Base-by-base conservation (phyloP, 2,888 invertebrate genomes). In the Biston stratarius region DNA sequence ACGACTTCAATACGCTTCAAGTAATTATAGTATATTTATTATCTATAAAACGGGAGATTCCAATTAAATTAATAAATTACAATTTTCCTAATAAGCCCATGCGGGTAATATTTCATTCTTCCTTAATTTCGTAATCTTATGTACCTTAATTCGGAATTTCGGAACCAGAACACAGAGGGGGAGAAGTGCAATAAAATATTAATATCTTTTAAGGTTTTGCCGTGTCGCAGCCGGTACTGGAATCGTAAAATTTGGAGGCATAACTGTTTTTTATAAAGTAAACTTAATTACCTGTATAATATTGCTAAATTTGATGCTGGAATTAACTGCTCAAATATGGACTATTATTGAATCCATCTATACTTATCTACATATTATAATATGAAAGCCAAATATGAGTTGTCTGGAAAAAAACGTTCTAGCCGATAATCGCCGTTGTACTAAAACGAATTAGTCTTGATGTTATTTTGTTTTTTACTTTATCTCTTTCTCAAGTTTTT, bases 101-200 rank as follows among this genome's bases (percentile, higher is more conserved):
- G 14, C 40, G 48, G 56, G 45, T 52, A 56, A 64, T 57, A 45
- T 52, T 59, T 59, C 48, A 59, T 59, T 40, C 49, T 59, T 49
- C 59, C 59, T 15, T 49, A 59, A 59, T 48, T 49, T 59, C n/a
- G 49, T 24, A 48, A 59, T 51, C 49, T 59, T 59, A 34, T n/a
- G n/a, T 53, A 61, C 49, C 60, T 61, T 47, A 48, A 55, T 60
- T 61, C 42, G 11, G 59, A 56, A 61, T 61, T 65, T 40, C 5
- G 14, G 24, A 12, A 34, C 15, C 34, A 49, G 36, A 49, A 15
- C 44, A 57, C 42, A 38, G 48, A 52, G 15, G 15, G 58, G 49
- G 51, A n/a, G 58, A 49, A 63, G 14, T 60, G 63, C 60, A 60
- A 60, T 68, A 64, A 67, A 63, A 64, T 68, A 64, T 68, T 63